Evolutionary conservation across 2,888 invertebrate species (phyloP).

Genomic region (Athalia cordata): DNA sequence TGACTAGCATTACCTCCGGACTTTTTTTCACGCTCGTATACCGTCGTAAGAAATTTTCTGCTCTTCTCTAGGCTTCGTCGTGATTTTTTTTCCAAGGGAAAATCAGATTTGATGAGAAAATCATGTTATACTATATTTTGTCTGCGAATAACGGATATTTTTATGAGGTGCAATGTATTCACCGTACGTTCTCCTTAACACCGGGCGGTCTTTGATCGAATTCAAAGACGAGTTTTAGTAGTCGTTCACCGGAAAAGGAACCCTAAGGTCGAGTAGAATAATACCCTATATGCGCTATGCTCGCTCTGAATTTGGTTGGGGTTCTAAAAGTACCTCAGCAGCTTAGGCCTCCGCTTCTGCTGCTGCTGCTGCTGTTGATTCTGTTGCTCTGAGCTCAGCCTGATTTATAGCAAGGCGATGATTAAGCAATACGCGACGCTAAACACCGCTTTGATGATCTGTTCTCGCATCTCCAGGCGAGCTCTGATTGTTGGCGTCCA

Average conservation of each 20-base stretch:
- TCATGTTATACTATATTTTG: too few relatives aligned
- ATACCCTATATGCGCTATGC: conserved; percentile 25
- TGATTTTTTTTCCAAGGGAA: too few relatives aligned
- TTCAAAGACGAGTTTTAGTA: conserved; percentile 10
- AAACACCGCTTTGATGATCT: conserved; percentile 70
- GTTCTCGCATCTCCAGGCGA: conserved; percentile 60
- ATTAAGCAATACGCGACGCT: conserved; percentile 69
- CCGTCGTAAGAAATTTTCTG: neutral
- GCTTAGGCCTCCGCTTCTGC: conserved; percentile 8
- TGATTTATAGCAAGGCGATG: conserved; percentile 71
- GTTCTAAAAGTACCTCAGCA: conserved; percentile 10
- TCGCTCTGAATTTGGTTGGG: conserved; percentile 10
- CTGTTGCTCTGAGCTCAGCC: conserved; percentile 54
- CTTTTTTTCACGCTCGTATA: neutral
- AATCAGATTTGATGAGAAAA: too few relatives aligned
- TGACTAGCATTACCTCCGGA: conserved; percentile 14
- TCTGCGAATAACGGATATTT: conserved; percentile 14
- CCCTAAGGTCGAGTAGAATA: conserved; percentile 15
- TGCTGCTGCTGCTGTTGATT: neutral
- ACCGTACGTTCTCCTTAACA: neutral
- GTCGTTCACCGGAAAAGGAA: conserved; percentile 39
- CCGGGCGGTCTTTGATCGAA: conserved; percentile 30
- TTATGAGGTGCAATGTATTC: conserved; percentile 5
- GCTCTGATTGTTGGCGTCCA: conserved; percentile 61
- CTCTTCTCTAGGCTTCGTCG: neutral